Conservation (phyloP, 2,888 invertebrate genomes). For the Drosophila tanythrix region DNA sequence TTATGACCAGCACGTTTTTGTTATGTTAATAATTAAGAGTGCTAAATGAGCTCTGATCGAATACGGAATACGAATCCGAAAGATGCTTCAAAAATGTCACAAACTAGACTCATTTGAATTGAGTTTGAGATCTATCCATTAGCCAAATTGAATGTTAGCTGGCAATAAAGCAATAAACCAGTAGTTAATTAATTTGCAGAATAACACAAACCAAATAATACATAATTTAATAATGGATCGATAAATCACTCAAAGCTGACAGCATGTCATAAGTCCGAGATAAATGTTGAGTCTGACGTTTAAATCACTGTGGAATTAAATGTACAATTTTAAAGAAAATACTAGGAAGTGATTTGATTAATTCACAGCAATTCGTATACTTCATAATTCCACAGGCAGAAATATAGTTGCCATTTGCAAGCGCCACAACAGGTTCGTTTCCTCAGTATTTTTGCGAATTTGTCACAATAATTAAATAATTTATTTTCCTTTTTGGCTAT, state of each 20-base stretch:
- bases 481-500: slow-evolving; percentile 31
- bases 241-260: slow-evolving; percentile 32
- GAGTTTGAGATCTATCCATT: slow-evolving; percentile 3
- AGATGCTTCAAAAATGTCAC: neutral
- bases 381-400: slow-evolving; percentile 1
- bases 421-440: slow-evolving; percentile 64
- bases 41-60: slow-evolving; percentile 1
- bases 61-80: slow-evolving; percentile 20
- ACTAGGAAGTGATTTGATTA: slow-evolving; percentile 66
- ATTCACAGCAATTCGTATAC: slow-evolving; percentile 49
- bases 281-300: slow-evolving; percentile 22
- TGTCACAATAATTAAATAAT: slow-evolving; percentile 71
- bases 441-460: slow-evolving; percentile 71
- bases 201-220: slow-evolving; percentile 8
- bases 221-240: slow-evolving; percentile 35
- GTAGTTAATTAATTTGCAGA: slow-evolving; percentile 37
- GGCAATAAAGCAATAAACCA: slow-evolving; percentile 1
- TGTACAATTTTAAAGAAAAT: slow-evolving; percentile 37
- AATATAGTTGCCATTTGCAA: slow-evolving; percentile 10
- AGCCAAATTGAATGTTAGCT: slow-evolving; percentile 9
- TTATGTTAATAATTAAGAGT: neutral
- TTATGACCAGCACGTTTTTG: neutral
- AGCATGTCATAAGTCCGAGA: slow-evolving; percentile 37
- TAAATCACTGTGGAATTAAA: slow-evolving; percentile 57
- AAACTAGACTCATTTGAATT: slow-evolving; percentile 6